These are phyloP conservation scores for Hemiscyllium ocellatum DNA, from an alignment of 2,113 vertebrate genomes.

Conservation along the genomic window DNA sequence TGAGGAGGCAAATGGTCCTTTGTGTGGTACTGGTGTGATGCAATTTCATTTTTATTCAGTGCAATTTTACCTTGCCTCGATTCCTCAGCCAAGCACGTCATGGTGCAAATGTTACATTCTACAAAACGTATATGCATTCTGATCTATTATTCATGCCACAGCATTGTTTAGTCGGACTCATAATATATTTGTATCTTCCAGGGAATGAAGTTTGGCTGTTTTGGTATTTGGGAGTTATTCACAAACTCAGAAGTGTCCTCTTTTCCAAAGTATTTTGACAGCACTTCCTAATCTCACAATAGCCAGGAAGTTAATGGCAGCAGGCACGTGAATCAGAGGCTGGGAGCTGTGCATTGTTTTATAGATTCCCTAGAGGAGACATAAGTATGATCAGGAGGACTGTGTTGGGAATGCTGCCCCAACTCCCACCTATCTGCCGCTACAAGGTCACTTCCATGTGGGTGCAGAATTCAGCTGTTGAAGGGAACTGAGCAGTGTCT, in stretches of 20 bases:
- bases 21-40: neutral
- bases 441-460: too few species aligned
- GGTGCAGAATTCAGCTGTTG: too few species aligned
- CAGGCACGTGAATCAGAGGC: neutral
- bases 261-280: neutral
- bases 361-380: too few species aligned
- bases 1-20: neutral
- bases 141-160: neutral
- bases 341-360: too few species aligned
- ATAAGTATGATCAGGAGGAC: too few species aligned
- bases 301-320: neutral
- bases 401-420: too few species aligned
- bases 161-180: neutral
- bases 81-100: too few species aligned
- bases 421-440: too few species aligned
- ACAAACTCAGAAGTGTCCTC: neutral
- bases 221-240: neutral
- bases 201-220: neutral
- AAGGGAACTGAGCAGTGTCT: too few species aligned
- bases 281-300: neutral
- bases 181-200: neutral
- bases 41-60: neutral
- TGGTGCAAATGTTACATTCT: neutral
- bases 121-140: neutral
- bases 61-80: neutral